phyloP scores from a whole-genome alignment of 35 echinoderm and acorn worm species.

The Nesometra sesokonis region DNA sequence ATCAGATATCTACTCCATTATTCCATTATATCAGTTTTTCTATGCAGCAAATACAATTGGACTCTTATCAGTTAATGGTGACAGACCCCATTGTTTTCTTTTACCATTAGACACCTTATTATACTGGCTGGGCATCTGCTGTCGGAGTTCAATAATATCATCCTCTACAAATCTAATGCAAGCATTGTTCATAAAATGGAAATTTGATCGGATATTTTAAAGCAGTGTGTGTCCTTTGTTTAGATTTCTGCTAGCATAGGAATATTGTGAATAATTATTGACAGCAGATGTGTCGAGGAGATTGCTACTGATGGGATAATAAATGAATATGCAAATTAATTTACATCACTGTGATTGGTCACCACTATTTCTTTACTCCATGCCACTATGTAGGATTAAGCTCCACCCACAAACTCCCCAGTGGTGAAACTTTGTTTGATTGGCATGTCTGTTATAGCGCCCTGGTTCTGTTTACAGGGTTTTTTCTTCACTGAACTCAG shows the following conservation, averaged over 20 bases:
- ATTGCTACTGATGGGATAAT: neutral
- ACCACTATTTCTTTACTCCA: too few species aligned
- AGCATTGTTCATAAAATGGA: neutral
- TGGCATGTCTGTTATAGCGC: neutral
- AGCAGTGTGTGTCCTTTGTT: neutral
- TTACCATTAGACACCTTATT: neutral
- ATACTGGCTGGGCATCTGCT: neutral
- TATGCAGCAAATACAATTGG: too few species aligned
- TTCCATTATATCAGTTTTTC: too few species aligned
- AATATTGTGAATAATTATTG: neutral
- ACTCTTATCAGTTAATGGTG: too few species aligned
- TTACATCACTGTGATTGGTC: neutral
- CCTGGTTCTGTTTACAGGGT: neutral
- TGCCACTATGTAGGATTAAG: neutral
- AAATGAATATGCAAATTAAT: neutral
- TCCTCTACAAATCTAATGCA: neutral
- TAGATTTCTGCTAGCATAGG: neutral
- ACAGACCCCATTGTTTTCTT: too few species aligned
- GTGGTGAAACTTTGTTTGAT: neutral
- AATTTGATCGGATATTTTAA: neutral
- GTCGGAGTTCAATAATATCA: neutral
- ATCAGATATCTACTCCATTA: too few species aligned
- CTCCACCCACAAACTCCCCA: neutral
- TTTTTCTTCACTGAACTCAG: too few species aligned
- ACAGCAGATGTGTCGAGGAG: neutral